phyloP scores from a whole-genome alignment of 2,888 invertebrate species.

The Digitonthophagus gazella region DNA sequence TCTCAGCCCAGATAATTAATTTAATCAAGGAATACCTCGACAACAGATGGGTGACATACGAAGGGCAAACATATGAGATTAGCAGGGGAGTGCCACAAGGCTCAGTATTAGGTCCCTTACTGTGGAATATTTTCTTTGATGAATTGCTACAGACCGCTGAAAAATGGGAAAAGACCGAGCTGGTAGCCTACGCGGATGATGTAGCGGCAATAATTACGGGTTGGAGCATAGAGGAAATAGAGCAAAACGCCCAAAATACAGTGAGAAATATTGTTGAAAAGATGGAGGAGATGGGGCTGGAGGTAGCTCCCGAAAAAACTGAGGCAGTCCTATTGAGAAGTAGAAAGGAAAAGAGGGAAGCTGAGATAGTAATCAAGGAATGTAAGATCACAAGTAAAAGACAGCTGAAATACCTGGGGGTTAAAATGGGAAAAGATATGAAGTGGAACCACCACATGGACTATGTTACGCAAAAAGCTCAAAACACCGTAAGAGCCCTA shows the following conservation, averaged over 20 bases:
- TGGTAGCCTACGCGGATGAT: conserved; percentile 15
- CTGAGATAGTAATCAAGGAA: neutral
- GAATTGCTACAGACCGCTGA: neutral
- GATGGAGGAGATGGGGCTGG: neutral
- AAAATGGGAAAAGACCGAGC: no score
- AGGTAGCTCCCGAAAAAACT: neutral
- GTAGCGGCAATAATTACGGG: conserved; percentile 1
- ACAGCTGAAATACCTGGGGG: neutral
- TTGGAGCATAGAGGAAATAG: neutral
- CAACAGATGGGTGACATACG: neutral
- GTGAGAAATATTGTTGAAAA: neutral
- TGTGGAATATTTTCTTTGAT: neutral
- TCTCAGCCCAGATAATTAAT: neutral
- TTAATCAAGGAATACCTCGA: neutral
- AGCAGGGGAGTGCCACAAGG: conserved; percentile 14
- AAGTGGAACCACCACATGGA: neutral
- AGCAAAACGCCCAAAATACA: neutral
- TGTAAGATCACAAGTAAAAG: neutral
- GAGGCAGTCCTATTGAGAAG: neutral
- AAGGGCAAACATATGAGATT: neutral
- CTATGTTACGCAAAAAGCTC: neutral
- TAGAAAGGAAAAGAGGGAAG: neutral
- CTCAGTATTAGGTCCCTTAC: no score
- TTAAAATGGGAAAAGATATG: neutral
- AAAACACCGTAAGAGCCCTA: neutral